Evolutionary conservation across 2,797 vertebrate genomes (phyloP).

Genomic region (Amblyopsis hoosieri): DNA sequence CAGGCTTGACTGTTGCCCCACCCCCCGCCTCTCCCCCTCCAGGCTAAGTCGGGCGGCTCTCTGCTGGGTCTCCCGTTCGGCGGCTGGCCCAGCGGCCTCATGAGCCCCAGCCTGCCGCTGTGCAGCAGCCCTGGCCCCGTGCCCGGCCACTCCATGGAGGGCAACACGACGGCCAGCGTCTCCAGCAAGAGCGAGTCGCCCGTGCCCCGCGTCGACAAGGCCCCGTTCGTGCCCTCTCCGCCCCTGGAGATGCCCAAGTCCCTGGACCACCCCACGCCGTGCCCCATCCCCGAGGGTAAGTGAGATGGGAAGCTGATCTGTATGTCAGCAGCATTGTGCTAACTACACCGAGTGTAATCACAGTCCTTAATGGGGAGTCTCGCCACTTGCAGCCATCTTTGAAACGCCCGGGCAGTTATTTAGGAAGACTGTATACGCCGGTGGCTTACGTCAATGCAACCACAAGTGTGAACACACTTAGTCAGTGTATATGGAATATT

Average conservation of each 20-base stretch:
- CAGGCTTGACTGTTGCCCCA: neutral
- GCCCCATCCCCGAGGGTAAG: constrained; percentile 92
- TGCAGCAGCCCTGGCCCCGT: constrained; percentile 85
- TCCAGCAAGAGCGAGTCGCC: constrained; percentile 93
- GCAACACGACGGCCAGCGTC: constrained; percentile 84
- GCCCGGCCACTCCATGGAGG: constrained; percentile 85
- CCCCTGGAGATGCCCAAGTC: constrained; percentile 88
- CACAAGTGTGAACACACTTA: too few species aligned
- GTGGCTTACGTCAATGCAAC: too few species aligned
- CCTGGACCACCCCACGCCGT: constrained; percentile 86
- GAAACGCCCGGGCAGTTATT: too few species aligned
- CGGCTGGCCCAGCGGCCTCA: constrained; percentile 87
- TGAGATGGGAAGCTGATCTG: neutral
- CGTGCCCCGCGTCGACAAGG: constrained; percentile 85
- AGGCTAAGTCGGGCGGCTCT: constrained; percentile 88
- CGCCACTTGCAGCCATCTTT: too few species aligned
- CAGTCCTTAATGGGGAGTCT: too few species aligned
- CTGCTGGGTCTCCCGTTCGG: constrained; percentile 89
- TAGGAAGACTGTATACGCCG: too few species aligned
- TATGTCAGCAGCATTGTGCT: neutral
- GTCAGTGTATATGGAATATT: too few species aligned
- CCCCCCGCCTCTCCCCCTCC: constrained; percentile 29
- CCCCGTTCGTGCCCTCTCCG: constrained; percentile 75
- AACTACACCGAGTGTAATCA: too few species aligned
- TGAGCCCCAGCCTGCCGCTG: constrained; percentile 86